Percentiles rank a stretch among this genome's conserved stretches.
phyloP scores from a whole-genome alignment of 1,140 invertebrate genomes.

The Colletes latitarsis region DNA sequence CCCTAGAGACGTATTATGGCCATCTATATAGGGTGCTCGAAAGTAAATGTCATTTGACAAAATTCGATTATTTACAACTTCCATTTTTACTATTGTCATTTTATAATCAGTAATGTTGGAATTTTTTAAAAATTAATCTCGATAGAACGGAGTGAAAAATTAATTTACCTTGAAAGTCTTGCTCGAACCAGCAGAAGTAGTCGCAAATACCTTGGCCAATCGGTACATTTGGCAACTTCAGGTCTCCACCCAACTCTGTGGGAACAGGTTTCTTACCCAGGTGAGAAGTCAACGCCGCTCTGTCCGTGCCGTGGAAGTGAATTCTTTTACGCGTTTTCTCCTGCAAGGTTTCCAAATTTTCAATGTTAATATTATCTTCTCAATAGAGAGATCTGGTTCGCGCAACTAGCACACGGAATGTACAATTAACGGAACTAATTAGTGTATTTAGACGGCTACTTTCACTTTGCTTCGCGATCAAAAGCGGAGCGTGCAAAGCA shows the following conservation, averaged over 20 bases:
- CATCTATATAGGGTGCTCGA: too few species aligned
- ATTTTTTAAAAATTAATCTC: too few species aligned
- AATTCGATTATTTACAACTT: too few species aligned
- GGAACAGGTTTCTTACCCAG: slow-evolving; percentile 86
- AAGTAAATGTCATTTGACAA: too few species aligned
- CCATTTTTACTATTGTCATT: too few species aligned
- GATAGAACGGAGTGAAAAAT: neutral
- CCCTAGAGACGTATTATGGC: too few species aligned
- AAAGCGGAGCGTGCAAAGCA: neutral
- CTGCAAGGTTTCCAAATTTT: slow-evolving; percentile 61
- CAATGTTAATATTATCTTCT: neutral
- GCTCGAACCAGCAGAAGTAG: slow-evolving; percentile 81
- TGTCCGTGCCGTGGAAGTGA: slow-evolving; percentile 88
- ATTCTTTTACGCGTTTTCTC: slow-evolving; percentile 84
- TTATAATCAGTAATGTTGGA: too few species aligned
- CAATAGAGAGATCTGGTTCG: neutral
- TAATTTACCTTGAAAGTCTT: slow-evolving; percentile 81
- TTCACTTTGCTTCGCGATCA: neutral
- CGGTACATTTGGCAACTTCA: slow-evolving; percentile 80
- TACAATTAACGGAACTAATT: neutral
- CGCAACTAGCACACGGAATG: neutral
- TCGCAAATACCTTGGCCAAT: slow-evolving; percentile 79
- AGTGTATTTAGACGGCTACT: neutral
- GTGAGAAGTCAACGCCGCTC: slow-evolving; percentile 83
- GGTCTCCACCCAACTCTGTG: slow-evolving; percentile 85